A percentile compares a stretch with the other conserved stretches of the same genome.
Conservation (phyloP, 2,888 invertebrate genomes). For the Latrodectus hesperus region DNA sequence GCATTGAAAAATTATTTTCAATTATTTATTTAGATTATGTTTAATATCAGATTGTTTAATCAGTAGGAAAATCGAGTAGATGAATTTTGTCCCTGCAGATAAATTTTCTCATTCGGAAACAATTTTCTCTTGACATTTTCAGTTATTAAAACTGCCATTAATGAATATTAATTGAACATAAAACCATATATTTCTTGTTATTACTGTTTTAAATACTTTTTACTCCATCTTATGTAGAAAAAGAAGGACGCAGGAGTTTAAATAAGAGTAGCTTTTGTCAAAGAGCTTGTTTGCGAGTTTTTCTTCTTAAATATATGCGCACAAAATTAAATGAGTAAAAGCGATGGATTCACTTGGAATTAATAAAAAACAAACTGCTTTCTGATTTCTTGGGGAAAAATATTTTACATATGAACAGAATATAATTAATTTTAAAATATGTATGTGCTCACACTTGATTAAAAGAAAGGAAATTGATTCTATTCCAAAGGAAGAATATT, state of each 20-base stretch:
- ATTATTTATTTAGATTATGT: too few species aligned
- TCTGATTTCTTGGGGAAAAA: conserved; percentile 18
- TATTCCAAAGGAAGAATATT: conserved; percentile 2
- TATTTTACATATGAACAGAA: not conserved
- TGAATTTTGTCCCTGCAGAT: not conserved
- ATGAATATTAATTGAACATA: conserved; percentile 22
- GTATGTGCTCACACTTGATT: conserved; percentile 15
- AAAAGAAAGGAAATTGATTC: conserved; percentile 14
- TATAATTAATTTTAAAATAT: conserved; percentile 44
- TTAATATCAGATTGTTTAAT: too few species aligned
- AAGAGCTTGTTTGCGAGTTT: conserved; percentile 15
- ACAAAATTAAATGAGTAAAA: conserved; percentile 9
- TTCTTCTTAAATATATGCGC: conserved; percentile 6
- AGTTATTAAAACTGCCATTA: conserved; percentile 42
- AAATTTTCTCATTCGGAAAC: conserved; percentile 9
- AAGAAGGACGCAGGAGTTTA: not conserved
- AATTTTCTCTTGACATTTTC: conserved; percentile 22
- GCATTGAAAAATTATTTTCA: too few species aligned
- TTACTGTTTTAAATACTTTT: not conserved
- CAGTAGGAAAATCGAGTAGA: too few species aligned
- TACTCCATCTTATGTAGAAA: not conserved
- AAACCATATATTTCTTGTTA: not conserved
- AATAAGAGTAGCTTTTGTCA: conserved; percentile 34
- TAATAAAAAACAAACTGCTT: conserved; percentile 34
- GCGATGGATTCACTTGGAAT: conserved; percentile 2